These are phyloP conservation scores for Chrysomela aeneicollis DNA, from an alignment of 2,888 invertebrate genomes.

Conservation along the genomic window DNA sequence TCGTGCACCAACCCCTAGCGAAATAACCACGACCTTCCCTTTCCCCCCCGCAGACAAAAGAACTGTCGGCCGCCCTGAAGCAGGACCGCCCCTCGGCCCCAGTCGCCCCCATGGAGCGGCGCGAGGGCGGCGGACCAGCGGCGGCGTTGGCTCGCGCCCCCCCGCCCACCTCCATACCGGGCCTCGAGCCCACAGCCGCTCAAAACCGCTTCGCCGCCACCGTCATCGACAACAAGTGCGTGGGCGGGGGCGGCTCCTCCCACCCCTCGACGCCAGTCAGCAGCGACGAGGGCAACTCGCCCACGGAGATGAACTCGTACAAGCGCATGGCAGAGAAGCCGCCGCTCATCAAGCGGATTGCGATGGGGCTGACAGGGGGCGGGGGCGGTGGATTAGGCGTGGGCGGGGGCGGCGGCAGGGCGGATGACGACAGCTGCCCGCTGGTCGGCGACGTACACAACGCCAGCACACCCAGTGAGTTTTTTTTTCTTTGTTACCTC, in stretches of 20 bases:
- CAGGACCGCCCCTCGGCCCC: conserved; percentile 54
- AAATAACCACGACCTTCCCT: no score
- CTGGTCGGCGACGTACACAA: conserved; percentile 71
- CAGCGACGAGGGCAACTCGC: conserved; percentile 88
- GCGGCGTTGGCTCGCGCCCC: conserved; percentile 63
- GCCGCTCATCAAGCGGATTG: conserved; percentile 78
- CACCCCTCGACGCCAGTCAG: conserved; percentile 68
- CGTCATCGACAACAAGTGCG: no score
- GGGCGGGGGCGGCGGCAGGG: conserved; percentile 55
- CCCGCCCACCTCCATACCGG: conserved; percentile 73
- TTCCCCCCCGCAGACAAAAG: conserved; percentile 57
- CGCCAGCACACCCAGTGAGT: conserved; percentile 59
- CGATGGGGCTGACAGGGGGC: conserved; percentile 79
- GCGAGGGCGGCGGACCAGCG: conserved; percentile 48
- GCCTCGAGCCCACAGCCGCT: conserved; percentile 65
- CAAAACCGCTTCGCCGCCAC: conserved; percentile 11
- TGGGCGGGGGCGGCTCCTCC: conserved; percentile 56
- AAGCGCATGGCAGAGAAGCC: conserved; percentile 83
- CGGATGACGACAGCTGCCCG: conserved; percentile 75
- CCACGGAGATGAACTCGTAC: conserved; percentile 86
- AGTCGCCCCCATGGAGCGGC: conserved; percentile 9
- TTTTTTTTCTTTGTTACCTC: no score
- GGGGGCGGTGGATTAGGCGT: no score
- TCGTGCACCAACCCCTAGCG: no score
- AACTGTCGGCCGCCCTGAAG: conserved; percentile 54